Evolutionary conservation across 2,888 invertebrate genomes (phyloP).

Genomic region (Agrilus cyanescens): DNA sequence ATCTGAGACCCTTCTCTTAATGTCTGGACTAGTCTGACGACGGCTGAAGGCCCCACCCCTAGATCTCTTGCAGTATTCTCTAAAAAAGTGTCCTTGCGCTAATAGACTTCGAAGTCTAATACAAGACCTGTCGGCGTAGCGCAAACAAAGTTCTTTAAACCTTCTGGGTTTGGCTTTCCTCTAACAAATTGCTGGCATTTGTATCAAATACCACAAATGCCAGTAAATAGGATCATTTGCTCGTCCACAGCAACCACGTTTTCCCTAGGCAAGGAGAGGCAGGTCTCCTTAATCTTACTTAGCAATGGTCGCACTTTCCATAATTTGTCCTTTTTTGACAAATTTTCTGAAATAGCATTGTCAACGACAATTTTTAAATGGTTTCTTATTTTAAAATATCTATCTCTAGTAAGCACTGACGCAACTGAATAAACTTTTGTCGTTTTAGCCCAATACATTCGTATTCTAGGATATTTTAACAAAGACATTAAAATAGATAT

Average conservation of each 20-base stretch:
- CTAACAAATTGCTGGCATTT: no score
- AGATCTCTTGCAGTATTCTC: conserved; percentile 8
- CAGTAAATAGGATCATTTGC: conserved; percentile 10
- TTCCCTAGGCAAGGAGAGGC: conserved; percentile 2
- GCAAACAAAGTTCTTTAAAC: conserved; percentile 25
- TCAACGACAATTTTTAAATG: conserved; percentile 13
- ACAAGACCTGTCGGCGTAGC: conserved; percentile 20
- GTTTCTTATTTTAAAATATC: conserved; percentile 8
- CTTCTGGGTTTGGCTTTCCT: conserved; percentile 21
- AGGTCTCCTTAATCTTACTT: conserved; percentile 1
- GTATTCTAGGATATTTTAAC: conserved; percentile 10
- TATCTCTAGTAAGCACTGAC: conserved; percentile 8
- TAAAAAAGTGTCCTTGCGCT: conserved; percentile 18
- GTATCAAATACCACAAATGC: conserved; percentile 6
- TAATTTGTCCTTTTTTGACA: conserved; percentile 1
- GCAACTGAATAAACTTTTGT: conserved; percentile 9
- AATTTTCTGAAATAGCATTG: conserved; percentile 1
- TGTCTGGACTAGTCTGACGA: conserved; percentile 13
- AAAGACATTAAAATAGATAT: conserved; percentile 13
- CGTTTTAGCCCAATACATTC: conserved; percentile 13
- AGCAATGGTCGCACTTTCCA: conserved; percentile 4
- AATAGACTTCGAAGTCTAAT: conserved; percentile 21
- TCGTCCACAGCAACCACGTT: conserved; percentile 9
- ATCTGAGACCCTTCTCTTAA: conserved; percentile 9
- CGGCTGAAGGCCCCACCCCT: conserved; percentile 18